These are phyloP conservation scores for Tetanocera ferruginea DNA, from an alignment of 2,888 invertebrate species.

Conservation along the genomic window DNA sequence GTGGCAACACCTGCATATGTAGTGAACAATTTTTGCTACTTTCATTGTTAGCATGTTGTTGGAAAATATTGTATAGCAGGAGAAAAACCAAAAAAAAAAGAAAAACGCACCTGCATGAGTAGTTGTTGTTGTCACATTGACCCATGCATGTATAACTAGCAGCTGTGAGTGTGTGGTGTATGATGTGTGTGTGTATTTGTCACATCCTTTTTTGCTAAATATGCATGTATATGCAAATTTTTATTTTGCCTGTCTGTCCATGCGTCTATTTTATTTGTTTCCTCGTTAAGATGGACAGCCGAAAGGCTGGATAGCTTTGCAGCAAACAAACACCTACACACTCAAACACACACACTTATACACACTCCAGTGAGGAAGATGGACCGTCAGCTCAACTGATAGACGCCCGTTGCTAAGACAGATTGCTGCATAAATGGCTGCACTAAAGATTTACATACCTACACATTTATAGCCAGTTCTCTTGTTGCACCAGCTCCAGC, in stretches of 20 bases:
- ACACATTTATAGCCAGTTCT: too few relatives aligned
- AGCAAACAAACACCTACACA: too few relatives aligned
- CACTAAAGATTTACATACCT: too few relatives aligned
- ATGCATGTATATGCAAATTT: constrained; percentile 15
- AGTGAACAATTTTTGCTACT: neutral
- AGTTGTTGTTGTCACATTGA: neutral
- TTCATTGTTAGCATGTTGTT: too few relatives aligned
- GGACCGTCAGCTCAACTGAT: too few relatives aligned
- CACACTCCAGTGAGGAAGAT: too few relatives aligned
- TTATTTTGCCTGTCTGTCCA: constrained; percentile 4
- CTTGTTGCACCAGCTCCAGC: too few relatives aligned
- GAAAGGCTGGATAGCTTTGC: neutral
- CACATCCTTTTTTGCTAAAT: neutral
- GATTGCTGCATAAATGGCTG: too few relatives aligned
- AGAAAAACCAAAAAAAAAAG: neutral
- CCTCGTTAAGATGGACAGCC: neutral
- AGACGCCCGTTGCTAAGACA: too few relatives aligned
- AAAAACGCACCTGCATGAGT: neutral
- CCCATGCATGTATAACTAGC: neutral
- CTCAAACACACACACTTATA: too few relatives aligned
- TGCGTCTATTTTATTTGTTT: neutral
- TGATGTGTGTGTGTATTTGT: neutral
- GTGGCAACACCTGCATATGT: neutral
- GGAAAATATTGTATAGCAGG: neutral
- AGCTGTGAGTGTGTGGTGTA: neutral